phyloP scores from a whole-genome alignment of 1,140 invertebrate genomes.

The Sweltsa coloradensis region DNA sequence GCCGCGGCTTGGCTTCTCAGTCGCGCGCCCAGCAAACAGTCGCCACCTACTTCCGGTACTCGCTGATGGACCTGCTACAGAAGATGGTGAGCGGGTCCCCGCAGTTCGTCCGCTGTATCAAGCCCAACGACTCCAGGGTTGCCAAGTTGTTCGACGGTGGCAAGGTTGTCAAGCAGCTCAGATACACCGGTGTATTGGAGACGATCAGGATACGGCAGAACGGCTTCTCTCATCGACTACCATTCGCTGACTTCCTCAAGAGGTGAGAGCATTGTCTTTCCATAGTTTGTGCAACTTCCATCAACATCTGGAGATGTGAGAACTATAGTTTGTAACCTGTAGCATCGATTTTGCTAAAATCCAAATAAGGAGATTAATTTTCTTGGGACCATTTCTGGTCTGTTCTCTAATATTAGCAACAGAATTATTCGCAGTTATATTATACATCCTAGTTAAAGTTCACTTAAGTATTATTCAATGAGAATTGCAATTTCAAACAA shows the following conservation, averaged over 20 bases:
- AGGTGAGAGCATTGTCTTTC: too few relatives aligned
- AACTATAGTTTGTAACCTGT: too few relatives aligned
- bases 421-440: too few relatives aligned
- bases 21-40: conserved; percentile 73
- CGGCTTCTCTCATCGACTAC: conserved; percentile 68
- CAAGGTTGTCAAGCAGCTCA: conserved; percentile 62
- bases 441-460: too few relatives aligned
- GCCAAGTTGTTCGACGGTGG: conserved; percentile 53
- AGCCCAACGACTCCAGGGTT: conserved; percentile 62
- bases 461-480: background rate
- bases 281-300: too few relatives aligned
- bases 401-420: too few relatives aligned
- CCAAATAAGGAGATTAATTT: too few relatives aligned
- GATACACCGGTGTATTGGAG: conserved; percentile 70
- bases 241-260: conserved; percentile 67
- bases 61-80: conserved; percentile 71
- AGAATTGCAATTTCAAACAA: background rate
- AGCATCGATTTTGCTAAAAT: too few relatives aligned
- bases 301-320: too few relatives aligned
- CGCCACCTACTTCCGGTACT: conserved; percentile 72
- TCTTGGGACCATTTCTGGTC: too few relatives aligned
- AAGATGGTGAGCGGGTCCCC: conserved; percentile 69
- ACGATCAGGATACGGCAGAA: conserved; percentile 69
- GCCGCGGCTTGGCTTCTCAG: conserved; percentile 58
- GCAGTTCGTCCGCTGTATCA: conserved; percentile 74